These are phyloP conservation scores for Oopsacas minuta DNA, from an alignment of 37 sponge, comb jelly and placozoan genomes.

Conservation along the genomic window DNA sequence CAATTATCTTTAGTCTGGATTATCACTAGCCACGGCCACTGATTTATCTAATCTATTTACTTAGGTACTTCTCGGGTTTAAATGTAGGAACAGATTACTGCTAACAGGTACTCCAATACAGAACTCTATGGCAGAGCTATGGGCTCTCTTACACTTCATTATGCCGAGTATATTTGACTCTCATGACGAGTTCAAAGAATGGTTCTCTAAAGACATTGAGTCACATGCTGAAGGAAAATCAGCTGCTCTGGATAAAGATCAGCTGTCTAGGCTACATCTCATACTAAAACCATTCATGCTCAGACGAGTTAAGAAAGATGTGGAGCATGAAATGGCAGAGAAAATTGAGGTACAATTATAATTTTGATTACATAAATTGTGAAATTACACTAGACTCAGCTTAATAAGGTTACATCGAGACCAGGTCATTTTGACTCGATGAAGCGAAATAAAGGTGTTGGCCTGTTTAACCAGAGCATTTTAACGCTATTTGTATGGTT, in stretches of 20 bases:
- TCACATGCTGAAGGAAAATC: constrained; percentile 34
- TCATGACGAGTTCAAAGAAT: constrained; percentile 88
- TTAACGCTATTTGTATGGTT: too few relatives aligned
- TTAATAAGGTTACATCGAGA: too few relatives aligned
- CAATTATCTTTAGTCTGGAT: too few relatives aligned
- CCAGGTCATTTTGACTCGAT: too few relatives aligned
- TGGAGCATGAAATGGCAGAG: constrained; percentile 89
- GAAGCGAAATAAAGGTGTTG: too few relatives aligned
- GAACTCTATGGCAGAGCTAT: constrained; percentile 96
- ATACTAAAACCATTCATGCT: constrained; percentile 97
- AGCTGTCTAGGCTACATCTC: constrained; percentile 79
- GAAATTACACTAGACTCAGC: too few relatives aligned
- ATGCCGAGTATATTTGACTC: constrained; percentile 95
- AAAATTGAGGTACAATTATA: constrained; percentile 51
- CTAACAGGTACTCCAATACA: constrained; percentile 91
- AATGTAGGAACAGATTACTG: constrained; percentile 78
- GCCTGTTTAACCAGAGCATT: too few relatives aligned
- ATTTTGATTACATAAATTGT: too few relatives aligned
- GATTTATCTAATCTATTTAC: too few relatives aligned
- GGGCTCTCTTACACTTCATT: constrained; percentile 92
- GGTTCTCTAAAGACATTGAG: constrained; percentile 93
- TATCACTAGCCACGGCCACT: background rate
- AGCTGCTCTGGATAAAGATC: constrained; percentile 20
- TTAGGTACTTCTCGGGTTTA: constrained; percentile 58
- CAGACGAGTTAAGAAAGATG: constrained; percentile 77